Percentiles rank a stretch among this genome's conserved stretches.
These are phyloP conservation scores for Hirundo rustica DNA, from an alignment of 2,797 vertebrate genomes.

Conservation along the genomic window DNA sequence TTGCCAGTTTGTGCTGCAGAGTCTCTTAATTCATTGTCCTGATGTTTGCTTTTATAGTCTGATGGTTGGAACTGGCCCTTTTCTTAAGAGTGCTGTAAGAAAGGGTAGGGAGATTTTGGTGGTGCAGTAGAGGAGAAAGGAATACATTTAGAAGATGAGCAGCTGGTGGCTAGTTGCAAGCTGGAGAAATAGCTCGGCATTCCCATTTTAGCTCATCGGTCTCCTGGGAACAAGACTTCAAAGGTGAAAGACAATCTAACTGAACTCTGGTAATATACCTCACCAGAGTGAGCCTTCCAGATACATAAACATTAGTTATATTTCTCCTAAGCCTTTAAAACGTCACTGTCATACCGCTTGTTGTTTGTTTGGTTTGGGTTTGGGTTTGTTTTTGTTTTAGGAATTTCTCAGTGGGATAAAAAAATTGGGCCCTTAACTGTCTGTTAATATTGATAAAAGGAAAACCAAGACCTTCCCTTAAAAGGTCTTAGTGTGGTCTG, in stretches of 20 bases:
- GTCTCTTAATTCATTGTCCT: background rate
- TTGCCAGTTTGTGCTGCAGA: background rate
- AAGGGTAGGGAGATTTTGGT: background rate
- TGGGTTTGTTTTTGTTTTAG: too few relatives aligned
- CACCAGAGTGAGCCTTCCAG: background rate
- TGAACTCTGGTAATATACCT: constrained; percentile 8
- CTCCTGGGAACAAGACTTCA: constrained; percentile 12
- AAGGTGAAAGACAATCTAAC: constrained; percentile 13
- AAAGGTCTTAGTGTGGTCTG: background rate
- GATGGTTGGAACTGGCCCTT: background rate
- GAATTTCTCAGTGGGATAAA: background rate
- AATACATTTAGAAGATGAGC: background rate
- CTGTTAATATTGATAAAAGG: background rate
- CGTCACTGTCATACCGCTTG: background rate
- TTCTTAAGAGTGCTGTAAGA: background rate
- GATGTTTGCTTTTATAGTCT: background rate
- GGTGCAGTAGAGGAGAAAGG: background rate
- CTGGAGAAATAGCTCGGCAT: constrained; percentile 11
- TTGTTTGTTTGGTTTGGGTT: too few relatives aligned
- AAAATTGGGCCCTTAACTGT: background rate
- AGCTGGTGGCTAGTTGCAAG: constrained; percentile 8
- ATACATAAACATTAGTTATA: background rate
- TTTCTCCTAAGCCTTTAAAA: background rate
- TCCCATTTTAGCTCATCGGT: constrained; percentile 22
- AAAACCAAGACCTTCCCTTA: background rate